Conservation (phyloP, 1,140 invertebrate species). For the Zaprionus kolodkinae region DNA sequence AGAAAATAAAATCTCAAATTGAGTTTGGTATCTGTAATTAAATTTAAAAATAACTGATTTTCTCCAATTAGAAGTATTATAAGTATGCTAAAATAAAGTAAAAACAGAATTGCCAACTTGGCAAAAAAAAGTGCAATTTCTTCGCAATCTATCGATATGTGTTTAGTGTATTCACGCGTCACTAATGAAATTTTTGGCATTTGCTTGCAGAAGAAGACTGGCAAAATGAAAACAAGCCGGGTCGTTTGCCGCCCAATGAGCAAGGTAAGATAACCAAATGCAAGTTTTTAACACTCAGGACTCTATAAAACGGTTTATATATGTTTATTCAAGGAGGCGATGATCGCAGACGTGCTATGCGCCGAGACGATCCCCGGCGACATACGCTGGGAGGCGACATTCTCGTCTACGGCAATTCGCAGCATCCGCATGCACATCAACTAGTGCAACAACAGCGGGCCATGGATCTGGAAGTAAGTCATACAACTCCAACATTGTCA, state of each 20-base stretch:
- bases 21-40: not conserved
- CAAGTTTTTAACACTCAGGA: not conserved
- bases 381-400: slow-evolving; percentile 89
- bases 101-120: too few species aligned
- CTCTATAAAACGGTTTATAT: not conserved
- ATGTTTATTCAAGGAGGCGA: slow-evolving; percentile 59
- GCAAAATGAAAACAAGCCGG: slow-evolving; percentile 83
- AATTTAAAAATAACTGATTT: not conserved
- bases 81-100: too few species aligned
- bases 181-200: not conserved
- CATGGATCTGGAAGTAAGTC: slow-evolving; percentile 89
- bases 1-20: too few species aligned
- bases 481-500: not conserved
- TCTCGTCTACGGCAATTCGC: slow-evolving; percentile 86
- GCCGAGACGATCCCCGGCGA: slow-evolving; percentile 88
- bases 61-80: too few species aligned
- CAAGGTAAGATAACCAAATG: slow-evolving; percentile 56
- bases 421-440: slow-evolving; percentile 85
- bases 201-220: slow-evolving; percentile 81
- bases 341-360: slow-evolving; percentile 85
- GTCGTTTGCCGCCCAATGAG: slow-evolving; percentile 71
- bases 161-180: not conserved
- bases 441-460: slow-evolving; percentile 86
- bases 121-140: not conserved
- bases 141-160: slow-evolving; percentile 31